Percentiles rank a stretch among this genome's conserved stretches.
Conservation (phyloP, 2,113 vertebrate genomes). For the Aphyosemion australe region DNA sequence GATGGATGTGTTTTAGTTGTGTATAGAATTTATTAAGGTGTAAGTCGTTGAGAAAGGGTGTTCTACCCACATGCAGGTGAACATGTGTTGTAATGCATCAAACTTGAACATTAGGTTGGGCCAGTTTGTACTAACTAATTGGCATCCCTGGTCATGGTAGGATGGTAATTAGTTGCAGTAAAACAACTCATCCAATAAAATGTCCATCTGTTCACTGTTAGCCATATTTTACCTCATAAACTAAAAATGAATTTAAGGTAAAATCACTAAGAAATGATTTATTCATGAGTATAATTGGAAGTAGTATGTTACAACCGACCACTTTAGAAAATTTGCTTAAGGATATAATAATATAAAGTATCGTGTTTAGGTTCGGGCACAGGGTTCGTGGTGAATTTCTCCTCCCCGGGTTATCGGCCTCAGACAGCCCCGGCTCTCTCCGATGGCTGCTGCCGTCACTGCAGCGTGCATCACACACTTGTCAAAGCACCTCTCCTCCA, state of each 20-base stretch:
- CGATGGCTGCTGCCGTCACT: conserved; percentile 70
- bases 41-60: too few species aligned
- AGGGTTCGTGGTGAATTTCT: conserved; percentile 44
- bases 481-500: conserved; percentile 69
- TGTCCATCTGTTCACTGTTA: conserved; percentile 28
- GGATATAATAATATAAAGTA: neutral
- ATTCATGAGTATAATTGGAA: conserved; percentile 12
- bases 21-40: too few species aligned
- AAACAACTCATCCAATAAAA: conserved; percentile 18
- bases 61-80: too few species aligned
- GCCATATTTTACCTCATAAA: neutral
- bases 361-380: conserved; percentile 27
- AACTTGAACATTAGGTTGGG: too few species aligned
- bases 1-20: too few species aligned
- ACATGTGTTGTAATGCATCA: too few species aligned
- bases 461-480: conserved; percentile 70
- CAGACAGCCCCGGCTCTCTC: conserved; percentile 57
- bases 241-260: conserved; percentile 13
- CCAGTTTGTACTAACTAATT: conserved; percentile 4
- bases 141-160: conserved; percentile 22
- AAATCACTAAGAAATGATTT: conserved; percentile 17
- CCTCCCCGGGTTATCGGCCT: conserved; percentile 60
- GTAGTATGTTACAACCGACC: neutral
- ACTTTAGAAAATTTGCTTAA: neutral
- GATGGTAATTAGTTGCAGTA: neutral